Evolutionary conservation across 2,113 vertebrate genomes (phyloP).

Genomic region (Psilopsiagon aymara): DNA sequence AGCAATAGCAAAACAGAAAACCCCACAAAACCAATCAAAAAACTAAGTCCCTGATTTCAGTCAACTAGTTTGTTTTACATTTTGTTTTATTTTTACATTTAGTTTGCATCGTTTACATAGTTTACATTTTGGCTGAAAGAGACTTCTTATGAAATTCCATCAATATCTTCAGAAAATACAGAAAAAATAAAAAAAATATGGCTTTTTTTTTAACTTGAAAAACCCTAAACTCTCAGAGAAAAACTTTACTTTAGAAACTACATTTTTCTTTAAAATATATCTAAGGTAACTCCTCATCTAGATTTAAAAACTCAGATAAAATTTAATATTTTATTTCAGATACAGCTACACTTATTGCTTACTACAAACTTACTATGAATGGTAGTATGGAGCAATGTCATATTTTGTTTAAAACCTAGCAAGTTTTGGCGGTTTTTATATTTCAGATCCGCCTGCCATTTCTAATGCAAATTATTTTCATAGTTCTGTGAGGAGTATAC

Average conservation of each 20-base stretch:
- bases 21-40: background rate
- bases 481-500: background rate
- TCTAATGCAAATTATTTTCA: background rate
- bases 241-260: background rate
- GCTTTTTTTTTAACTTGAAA: background rate
- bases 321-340: background rate
- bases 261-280: background rate
- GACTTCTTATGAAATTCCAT: background rate
- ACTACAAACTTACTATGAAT: background rate
- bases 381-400: background rate
- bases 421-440: fast-evolving
- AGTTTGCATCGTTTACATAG: too few species aligned
- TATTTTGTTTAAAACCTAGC: background rate
- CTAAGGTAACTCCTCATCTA: background rate
- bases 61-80: background rate
- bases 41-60: background rate
- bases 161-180: background rate
- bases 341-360: fast-evolving
- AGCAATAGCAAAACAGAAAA: background rate
- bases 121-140: background rate
- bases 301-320: background rate
- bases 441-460: background rate
- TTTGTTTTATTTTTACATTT: background rate
- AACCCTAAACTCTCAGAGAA: background rate
- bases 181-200: background rate